Base-by-base conservation (phyloP, 2,797 vertebrate species). In the Diceros bicornis region DNA sequence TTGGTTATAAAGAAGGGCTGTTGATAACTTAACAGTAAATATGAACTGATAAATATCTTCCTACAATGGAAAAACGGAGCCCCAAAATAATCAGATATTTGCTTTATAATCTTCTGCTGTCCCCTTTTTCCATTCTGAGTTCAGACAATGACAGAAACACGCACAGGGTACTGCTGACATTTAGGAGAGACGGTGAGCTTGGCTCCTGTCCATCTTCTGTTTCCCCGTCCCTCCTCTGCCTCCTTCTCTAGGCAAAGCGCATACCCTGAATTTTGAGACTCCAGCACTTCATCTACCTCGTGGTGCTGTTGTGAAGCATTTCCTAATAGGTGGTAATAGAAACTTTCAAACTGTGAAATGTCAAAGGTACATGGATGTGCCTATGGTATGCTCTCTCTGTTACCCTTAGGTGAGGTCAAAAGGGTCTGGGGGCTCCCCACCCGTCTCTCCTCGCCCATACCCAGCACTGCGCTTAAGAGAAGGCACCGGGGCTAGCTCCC, bases 21-120 rank as follows among this genome's bases (percentile, higher is more conserved):
- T 27, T 94, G 29, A 61, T 71, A 90, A 75, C 69, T 68, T 62
- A 94, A 57, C 41, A 89, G 16, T 94, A 93, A 96, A 96, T 83
- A 9, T 96, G 14, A 90, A 55, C 59, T 79, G 23, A 90, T 3
- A 68, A 1, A 0, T 62, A 59, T 47, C 62, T 23, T 94, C 81
- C 57, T 87, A 61, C 14, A 64, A 16, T 20, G 4, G n/a, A 96
- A 81, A 68, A 6, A 52, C 6, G 20, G 2, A 90, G 29, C n/a
- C 64, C 0, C 86, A 17, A 86, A 84, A 66, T 94, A 91, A 74
- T 61, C 37, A 62, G 23, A 44, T 79, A 62, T 69, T 88, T 91
- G 29, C 47, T 21, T 82, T 69, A 66, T 25, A 64, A 59, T 37
- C 72, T 95, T 75, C n/a, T 66, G 4, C 34, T 82, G 68, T 89